These are phyloP conservation scores for Dryobates pubescens DNA, from an alignment of 2,797 vertebrate species.

Conservation along the genomic window DNA sequence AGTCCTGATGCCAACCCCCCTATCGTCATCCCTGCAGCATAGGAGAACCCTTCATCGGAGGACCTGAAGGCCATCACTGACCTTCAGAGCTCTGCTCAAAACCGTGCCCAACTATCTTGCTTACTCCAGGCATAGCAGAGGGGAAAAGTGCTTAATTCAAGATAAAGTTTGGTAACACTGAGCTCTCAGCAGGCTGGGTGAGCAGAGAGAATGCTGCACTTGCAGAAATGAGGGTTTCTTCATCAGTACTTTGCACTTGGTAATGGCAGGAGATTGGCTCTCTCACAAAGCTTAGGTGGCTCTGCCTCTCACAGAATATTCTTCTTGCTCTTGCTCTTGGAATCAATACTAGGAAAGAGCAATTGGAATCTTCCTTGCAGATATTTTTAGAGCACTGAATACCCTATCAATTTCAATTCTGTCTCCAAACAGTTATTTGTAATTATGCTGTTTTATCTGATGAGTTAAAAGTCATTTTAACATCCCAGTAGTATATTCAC, in stretches of 20 bases:
- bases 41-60: accelerated
- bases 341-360: background rate
- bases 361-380: background rate
- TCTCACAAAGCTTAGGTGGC: background rate
- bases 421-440: constrained; percentile 19
- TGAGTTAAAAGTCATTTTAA: background rate
- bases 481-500: background rate
- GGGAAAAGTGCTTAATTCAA: background rate
- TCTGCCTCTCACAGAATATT: background rate
- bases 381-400: constrained; percentile 29
- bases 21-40: background rate
- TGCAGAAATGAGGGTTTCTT: constrained; percentile 10
- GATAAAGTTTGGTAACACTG: background rate
- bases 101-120: background rate
- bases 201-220: background rate
- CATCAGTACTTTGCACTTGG: background rate
- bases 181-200: background rate
- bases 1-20: background rate
- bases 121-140: background rate
- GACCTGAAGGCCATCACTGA: background rate
- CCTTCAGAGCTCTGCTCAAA: background rate
- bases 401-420: constrained; percentile 20
- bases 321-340: background rate
- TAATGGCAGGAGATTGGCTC: background rate
- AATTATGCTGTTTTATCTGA: background rate